Percentiles rank a stretch among this genome's conserved stretches.
Evolutionary conservation across 2,888 invertebrate species (phyloP).

Genomic region (Drosophila bunnanda): DNA sequence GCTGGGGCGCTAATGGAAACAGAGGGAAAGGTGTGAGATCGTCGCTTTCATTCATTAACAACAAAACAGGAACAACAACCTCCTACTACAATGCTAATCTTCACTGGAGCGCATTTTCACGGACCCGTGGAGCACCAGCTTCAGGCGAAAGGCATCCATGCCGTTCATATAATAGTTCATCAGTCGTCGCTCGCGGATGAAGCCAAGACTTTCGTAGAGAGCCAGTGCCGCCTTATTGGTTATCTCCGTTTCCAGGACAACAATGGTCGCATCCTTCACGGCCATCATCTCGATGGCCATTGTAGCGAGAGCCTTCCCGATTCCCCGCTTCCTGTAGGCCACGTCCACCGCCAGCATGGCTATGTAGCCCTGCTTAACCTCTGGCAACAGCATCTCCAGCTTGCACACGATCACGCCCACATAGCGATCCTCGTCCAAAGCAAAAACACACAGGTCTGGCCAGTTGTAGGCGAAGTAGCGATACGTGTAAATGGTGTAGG

Average conservation of each 20-base stretch:
- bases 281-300: constrained; percentile 92
- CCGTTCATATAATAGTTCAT: constrained; percentile 99
- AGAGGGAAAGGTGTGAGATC: constrained; percentile 1
- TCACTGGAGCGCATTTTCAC: neutral
- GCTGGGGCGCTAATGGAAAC: constrained; percentile 72
- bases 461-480: constrained; percentile 73
- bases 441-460: constrained; percentile 65
- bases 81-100: neutral
- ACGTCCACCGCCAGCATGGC: constrained; percentile 71
- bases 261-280: constrained; percentile 96
- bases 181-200: constrained; percentile 98
- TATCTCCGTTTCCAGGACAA: constrained; percentile 99
- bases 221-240: constrained; percentile 97
- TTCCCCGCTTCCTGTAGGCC: constrained; percentile 51
- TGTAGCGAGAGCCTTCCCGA: constrained; percentile 57
- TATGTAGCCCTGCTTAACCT: constrained; percentile 53
- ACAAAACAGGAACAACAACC: neutral
- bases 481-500: constrained; percentile 71
- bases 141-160: constrained; percentile 97
- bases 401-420: constrained; percentile 70
- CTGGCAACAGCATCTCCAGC: constrained; percentile 19
- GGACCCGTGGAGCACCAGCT: constrained; percentile 91
- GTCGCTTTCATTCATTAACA: constrained; percentile 7
- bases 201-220: constrained; percentile 98
- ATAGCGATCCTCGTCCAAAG: constrained; percentile 50